Conservation (phyloP, 2,797 vertebrate species). For the Anas bernieri region DNA sequence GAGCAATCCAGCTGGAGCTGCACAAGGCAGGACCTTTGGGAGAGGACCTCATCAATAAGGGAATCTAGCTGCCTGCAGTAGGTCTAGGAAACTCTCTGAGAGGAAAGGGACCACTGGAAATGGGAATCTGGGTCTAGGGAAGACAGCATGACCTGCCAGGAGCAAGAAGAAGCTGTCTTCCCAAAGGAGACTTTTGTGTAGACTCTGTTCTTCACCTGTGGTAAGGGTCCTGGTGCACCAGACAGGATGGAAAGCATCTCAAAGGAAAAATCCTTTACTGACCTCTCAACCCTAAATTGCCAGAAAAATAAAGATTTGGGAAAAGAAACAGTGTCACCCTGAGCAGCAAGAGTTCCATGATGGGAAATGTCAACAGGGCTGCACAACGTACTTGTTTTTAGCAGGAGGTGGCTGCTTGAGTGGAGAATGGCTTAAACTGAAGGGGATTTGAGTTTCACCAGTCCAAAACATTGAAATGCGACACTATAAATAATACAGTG, state of each 20-base stretch:
- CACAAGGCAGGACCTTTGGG: not conserved
- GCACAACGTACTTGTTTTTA: fast-evolving
- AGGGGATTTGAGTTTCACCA: not conserved
- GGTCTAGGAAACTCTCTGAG: too few relatives aligned
- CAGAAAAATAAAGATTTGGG: fast-evolving
- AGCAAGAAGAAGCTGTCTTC: not conserved
- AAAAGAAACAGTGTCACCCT: not conserved
- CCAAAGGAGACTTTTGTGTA: too few relatives aligned
- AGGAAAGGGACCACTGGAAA: not conserved
- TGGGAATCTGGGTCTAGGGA: not conserved
- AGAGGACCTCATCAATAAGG: not conserved
- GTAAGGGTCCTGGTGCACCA: not conserved
- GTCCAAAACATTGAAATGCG: not conserved
- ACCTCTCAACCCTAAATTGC: not conserved
- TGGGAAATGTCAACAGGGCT: fast-evolving
- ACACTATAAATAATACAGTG: not conserved
- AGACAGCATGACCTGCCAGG: not conserved
- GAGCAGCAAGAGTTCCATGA: not conserved
- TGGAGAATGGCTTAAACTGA: not conserved
- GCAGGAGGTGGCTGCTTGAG: not conserved
- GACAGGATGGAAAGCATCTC: not conserved
- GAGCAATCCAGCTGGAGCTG: not conserved
- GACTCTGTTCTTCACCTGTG: not conserved
- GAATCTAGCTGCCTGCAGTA: fast-evolving
- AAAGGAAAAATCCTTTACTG: not conserved